Conservation (phyloP, 2,888 invertebrate species). For the Gortyna flavago region DNA sequence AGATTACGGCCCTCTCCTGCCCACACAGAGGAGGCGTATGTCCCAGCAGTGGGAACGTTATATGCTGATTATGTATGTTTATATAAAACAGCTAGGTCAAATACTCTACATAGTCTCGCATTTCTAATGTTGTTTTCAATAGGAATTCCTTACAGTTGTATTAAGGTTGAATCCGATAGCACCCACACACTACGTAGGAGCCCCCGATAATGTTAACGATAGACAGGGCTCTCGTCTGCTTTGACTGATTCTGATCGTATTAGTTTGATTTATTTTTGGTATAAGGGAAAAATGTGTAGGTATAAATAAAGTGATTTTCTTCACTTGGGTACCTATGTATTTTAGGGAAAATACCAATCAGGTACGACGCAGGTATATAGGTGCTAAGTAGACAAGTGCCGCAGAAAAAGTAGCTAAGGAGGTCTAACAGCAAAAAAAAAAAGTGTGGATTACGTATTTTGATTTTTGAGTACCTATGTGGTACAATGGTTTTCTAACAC, state of each 20-base stretch:
- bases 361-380: not conserved
- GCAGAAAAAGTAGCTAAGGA: not conserved
- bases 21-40: not conserved
- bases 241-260: slow-evolving; percentile 62
- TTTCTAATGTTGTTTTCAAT: slow-evolving; percentile 55
- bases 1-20: not conserved
- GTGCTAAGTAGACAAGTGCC: not conserved
- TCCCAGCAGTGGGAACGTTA: not conserved
- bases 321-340: not conserved
- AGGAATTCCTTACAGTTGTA: slow-evolving; percentile 52
- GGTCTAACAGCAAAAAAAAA: too few species aligned
- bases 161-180: slow-evolving; percentile 58
- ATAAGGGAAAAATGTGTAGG: not conserved
- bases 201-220: slow-evolving; percentile 72
- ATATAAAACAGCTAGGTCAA: slow-evolving; percentile 40
- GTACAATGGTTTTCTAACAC: not conserved
- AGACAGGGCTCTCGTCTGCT: slow-evolving; percentile 66
- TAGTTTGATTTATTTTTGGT: slow-evolving; percentile 31
- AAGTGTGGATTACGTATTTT: too few species aligned
- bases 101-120: slow-evolving; percentile 41
- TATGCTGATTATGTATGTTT: not conserved
- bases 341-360: too few species aligned
- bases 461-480: not conserved
- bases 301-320: not conserved
- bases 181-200: slow-evolving; percentile 64